Conservation (phyloP, 2,113 vertebrate genomes). For the Cephalopholis sonnerati region DNA sequence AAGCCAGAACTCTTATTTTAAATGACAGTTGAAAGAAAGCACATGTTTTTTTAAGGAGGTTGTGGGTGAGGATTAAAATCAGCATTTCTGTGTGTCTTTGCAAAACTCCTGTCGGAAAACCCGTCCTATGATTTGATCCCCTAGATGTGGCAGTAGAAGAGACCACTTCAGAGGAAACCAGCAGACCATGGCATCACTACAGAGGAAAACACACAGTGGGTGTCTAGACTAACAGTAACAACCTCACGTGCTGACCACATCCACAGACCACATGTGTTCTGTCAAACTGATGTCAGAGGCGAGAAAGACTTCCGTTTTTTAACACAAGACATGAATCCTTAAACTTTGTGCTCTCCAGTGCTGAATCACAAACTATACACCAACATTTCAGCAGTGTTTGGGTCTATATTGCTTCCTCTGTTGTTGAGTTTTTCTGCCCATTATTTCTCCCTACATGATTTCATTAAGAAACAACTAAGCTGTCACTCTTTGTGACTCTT, state of each 20-base stretch:
- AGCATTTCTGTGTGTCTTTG: constrained; percentile 14
- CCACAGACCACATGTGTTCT: constrained; percentile 30
- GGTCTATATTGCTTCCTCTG: not conserved
- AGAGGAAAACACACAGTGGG: constrained; percentile 46
- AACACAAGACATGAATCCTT: not conserved
- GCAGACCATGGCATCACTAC: constrained; percentile 43
- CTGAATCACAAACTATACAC: not conserved
- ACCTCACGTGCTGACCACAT: constrained; percentile 34
- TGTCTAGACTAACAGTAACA: constrained; percentile 46
- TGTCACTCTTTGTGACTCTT: not conserved
- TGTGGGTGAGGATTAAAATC: constrained; percentile 2
- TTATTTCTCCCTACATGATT: not conserved
- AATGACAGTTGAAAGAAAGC: not conserved
- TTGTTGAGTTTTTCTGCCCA: not conserved
- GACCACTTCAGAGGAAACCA: constrained; percentile 48
- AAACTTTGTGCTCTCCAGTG: not conserved
- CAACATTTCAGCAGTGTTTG: not conserved
- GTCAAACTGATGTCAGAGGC: constrained; percentile 6
- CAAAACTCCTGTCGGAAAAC: constrained; percentile 12
- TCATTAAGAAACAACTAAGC: not conserved
- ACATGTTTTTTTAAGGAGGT: not conserved
- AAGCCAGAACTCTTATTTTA: not conserved
- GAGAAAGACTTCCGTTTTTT: not conserved
- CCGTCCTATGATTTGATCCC: constrained; percentile 1
- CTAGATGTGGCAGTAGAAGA: constrained; percentile 41